Conservation (phyloP, 2,888 invertebrate species). For the Notocelia uddmanniana region DNA sequence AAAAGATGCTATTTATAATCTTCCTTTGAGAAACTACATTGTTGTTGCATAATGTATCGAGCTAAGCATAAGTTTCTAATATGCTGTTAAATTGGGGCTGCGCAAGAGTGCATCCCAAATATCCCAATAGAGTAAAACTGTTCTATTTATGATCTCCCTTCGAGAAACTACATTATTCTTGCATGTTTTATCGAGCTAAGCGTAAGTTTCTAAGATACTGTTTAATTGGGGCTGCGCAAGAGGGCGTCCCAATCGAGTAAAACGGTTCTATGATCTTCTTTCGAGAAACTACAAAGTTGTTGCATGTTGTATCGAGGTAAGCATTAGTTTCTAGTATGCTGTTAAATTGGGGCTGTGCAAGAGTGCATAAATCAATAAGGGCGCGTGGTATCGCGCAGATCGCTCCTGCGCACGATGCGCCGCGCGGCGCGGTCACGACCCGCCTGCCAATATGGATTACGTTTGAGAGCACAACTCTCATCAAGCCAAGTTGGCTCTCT, state of each 20-base stretch:
- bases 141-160: too few relatives aligned
- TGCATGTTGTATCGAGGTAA: constrained; percentile 3
- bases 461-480: constrained; percentile 21
- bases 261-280: neutral
- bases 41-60: constrained; percentile 4
- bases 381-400: constrained; percentile 42
- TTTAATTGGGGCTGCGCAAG: too few relatives aligned
- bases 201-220: too few relatives aligned
- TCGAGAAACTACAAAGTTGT: neutral
- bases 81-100: constrained; percentile 32
- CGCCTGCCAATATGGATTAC: constrained; percentile 37
- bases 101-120: constrained; percentile 32
- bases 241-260: too few relatives aligned
- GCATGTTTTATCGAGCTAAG: too few relatives aligned
- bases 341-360: constrained; percentile 31
- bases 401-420: constrained; percentile 37
- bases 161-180: too few relatives aligned
- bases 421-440: constrained; percentile 28
- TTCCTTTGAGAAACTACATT: neutral
- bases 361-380: constrained; percentile 43
- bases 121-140: too few relatives aligned
- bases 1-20: neutral
- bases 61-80: constrained; percentile 21
- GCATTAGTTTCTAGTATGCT: constrained; percentile 27
- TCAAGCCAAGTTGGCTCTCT: neutral